Evolutionary conservation across 2,888 invertebrate species (phyloP), one percentile per base, ranked within the genome.

Genomic region (Mythimna impura): DNA sequence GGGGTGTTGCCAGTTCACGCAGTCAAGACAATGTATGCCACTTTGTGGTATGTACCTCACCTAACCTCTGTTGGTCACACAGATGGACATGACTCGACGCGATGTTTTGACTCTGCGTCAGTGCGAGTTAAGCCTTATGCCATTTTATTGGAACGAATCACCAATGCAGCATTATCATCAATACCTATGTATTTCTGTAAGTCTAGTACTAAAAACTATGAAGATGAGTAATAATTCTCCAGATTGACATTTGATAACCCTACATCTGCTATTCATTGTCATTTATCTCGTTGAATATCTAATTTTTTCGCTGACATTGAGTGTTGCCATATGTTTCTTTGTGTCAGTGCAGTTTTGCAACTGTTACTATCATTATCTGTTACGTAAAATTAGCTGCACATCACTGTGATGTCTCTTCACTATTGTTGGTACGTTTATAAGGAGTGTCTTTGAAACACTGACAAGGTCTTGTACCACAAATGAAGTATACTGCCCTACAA

Each of bases 291-390:
- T 76, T 75, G 83, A 76, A 85, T 81, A 84, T 84, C 78, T 64
- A 83, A 79, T 85, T 85, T 83, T 84, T 83, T 79, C 65, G 47
- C 74, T 75, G 78, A 71, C 81, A 85, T 84, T 85, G 85, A 84
- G 58, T 66, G 61, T 67, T 62, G 66, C 79, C 85, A 84, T 85
- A 83, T 84, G 84, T 68, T 71, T 52, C 60, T 74, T 71, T 76
- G 58, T 83, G 76, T 75, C 73, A 85, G 71, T 73, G 43, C 60
- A 77, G 66, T 84, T 79, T 84, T 76, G 81, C 81, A 84, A 83
- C 76, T 34, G 76, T 73, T 63, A 55, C 52, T 61, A 10, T 50
- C 66, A 10, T 60, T n/a, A 17, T 71, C 3, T 71, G 62, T 65
- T 74, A 74, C 82, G 70, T 70, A 72, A 78, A 69, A 73, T 80